These are phyloP conservation scores for Takifugu rubripes DNA, from an alignment of 2,797 vertebrate species.

Conservation along the genomic window DNA sequence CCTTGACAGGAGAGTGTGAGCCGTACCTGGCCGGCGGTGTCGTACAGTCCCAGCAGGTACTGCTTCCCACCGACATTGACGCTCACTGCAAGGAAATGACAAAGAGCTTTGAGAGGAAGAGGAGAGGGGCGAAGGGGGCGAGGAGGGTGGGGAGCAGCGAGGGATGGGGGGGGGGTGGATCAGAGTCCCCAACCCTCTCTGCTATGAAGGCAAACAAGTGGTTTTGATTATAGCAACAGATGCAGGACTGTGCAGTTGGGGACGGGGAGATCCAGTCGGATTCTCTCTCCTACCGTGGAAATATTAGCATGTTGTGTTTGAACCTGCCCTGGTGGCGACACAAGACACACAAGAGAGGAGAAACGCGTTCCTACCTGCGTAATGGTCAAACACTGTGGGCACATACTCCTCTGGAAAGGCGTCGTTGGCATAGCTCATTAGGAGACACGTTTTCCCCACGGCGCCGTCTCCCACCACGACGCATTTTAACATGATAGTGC, in stretches of 20 bases:
- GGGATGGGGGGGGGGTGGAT: slow-evolving; percentile 2
- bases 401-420: slow-evolving; percentile 92
- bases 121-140: slow-evolving; percentile 10
- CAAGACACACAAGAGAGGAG: background rate
- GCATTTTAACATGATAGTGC: slow-evolving; percentile 91
- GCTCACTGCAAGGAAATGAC: slow-evolving; percentile 85
- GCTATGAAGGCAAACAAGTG: slow-evolving; percentile 73
- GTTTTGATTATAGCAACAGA: slow-evolving; percentile 77
- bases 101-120: slow-evolving; percentile 56
- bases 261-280: slow-evolving; percentile 9
- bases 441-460: slow-evolving; percentile 88
- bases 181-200: slow-evolving; percentile 40
- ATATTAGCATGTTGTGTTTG: background rate
- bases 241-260: slow-evolving; percentile 54
- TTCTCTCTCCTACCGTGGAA: background rate
- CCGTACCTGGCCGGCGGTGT: slow-evolving; percentile 94
- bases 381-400: slow-evolving; percentile 90
- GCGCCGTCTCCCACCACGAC: slow-evolving; percentile 92
- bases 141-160: slow-evolving; percentile 5
- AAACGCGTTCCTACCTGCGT: slow-evolving; percentile 77
- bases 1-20: slow-evolving; percentile 23
- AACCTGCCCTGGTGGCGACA: background rate
- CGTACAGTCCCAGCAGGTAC: slow-evolving; percentile 95
- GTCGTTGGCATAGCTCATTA: slow-evolving; percentile 94
- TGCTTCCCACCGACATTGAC: slow-evolving; percentile 96